Conservation (phyloP, 2,113 vertebrate genomes). For the Vulpes lagopus region DNA sequence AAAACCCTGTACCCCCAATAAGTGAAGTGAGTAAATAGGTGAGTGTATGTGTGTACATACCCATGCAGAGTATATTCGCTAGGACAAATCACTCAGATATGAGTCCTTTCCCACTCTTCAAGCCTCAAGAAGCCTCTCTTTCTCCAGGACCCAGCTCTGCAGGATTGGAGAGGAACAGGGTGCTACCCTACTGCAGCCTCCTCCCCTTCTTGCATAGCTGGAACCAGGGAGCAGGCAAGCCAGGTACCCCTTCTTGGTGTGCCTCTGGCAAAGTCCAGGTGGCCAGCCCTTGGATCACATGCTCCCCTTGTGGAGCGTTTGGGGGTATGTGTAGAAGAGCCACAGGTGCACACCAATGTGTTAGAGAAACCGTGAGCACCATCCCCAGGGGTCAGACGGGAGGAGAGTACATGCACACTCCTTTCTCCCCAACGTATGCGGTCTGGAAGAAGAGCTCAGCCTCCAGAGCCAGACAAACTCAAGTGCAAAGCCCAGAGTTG, state of each 20-base stretch:
- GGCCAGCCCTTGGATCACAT: background rate
- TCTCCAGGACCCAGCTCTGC: background rate
- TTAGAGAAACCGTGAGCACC: background rate
- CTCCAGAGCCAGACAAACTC: background rate
- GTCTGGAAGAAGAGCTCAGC: background rate
- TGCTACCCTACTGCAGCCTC: background rate
- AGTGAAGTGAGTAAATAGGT: background rate
- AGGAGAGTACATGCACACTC: background rate
- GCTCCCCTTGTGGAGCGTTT: background rate
- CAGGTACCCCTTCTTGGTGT: no score
- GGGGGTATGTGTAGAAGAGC: background rate
- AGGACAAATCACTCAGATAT: background rate
- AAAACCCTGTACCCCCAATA: background rate
- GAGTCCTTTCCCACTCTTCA: background rate
- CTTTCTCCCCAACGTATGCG: background rate
- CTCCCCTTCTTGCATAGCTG: background rate
- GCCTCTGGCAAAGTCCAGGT: background rate
- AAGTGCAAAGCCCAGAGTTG: background rate
- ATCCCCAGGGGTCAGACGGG: background rate
- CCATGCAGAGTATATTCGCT: fast-evolving
- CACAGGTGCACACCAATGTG: fast-evolving
- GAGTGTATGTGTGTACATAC: fast-evolving
- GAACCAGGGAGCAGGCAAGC: background rate
- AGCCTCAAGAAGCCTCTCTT: background rate
- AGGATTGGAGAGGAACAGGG: background rate